phyloP scores from a whole-genome alignment of 2,797 vertebrate species.

The Todus mexicanus region DNA sequence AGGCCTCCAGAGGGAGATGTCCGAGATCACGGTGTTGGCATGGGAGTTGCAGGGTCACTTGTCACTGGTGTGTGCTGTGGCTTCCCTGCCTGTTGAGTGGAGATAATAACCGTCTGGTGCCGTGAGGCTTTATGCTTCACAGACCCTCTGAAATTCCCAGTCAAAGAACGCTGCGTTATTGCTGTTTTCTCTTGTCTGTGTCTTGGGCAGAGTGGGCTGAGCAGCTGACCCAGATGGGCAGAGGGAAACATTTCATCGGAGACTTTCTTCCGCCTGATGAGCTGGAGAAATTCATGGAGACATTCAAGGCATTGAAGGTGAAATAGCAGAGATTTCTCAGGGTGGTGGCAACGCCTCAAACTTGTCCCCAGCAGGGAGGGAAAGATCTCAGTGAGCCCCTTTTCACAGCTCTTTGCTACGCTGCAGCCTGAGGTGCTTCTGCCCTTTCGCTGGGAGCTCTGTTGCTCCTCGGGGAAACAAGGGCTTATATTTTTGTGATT shows the following conservation, averaged over 20 bases:
- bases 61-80: not conserved
- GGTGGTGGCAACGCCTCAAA: not conserved
- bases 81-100: not conserved
- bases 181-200: not conserved
- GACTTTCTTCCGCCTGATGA: constrained; percentile 96
- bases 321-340: not conserved
- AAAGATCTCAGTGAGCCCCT: not conserved
- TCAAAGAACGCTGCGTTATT: not conserved
- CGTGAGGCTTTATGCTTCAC: not conserved
- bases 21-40: not conserved
- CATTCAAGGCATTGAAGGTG: constrained; percentile 96
- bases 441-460: not conserved
- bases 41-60: not conserved
- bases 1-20: not conserved
- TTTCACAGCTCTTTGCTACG: not conserved
- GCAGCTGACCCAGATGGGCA: constrained; percentile 96
- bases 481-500: not conserved
- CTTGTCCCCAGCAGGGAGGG: not conserved
- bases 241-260: constrained; percentile 97
- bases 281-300: constrained; percentile 99
- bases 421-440: not conserved
- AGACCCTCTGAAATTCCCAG: not conserved
- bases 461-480: not conserved
- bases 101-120: not conserved
- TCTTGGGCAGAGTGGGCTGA: constrained; percentile 91